phyloP scores from a whole-genome alignment of 2,888 invertebrate genomes.

The Perizoma flavofasciatum region DNA sequence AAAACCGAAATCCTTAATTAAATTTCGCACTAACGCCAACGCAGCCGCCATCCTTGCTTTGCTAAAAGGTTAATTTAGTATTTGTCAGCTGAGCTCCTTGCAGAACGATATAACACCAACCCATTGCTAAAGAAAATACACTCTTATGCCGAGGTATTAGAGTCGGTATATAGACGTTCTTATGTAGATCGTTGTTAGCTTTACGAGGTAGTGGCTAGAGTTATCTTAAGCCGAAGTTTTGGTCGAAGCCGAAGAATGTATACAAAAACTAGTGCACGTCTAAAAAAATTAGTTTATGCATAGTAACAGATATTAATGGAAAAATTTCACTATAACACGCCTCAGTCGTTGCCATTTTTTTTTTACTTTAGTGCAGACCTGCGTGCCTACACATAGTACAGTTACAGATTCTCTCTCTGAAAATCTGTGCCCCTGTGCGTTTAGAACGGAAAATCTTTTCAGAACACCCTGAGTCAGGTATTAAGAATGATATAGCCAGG shows the following conservation, averaged over 20 bases:
- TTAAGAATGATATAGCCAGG: too few relatives aligned
- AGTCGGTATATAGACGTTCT: conserved; percentile 7
- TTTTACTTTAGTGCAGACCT: too few relatives aligned
- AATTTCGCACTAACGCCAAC: conserved; percentile 56
- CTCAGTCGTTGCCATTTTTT: too few relatives aligned
- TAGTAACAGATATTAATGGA: too few relatives aligned
- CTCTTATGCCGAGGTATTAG: conserved; percentile 13
- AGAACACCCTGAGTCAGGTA: too few relatives aligned
- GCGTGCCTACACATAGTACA: too few relatives aligned
- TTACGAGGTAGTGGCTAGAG: conserved; percentile 11
- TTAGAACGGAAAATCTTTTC: too few relatives aligned
- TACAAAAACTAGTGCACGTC: neutral
- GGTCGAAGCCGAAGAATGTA: neutral
- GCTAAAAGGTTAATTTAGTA: conserved; percentile 63
- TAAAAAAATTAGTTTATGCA: neutral
- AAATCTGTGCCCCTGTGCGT: too few relatives aligned
- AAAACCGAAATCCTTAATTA: conserved; percentile 55
- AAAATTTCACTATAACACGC: too few relatives aligned
- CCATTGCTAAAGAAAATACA: conserved; percentile 25
- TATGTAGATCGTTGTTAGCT: conserved; percentile 5
- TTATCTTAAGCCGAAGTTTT: neutral
- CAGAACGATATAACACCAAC: conserved; percentile 43
- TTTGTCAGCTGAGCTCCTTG: conserved; percentile 51
- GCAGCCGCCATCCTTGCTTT: conserved; percentile 50
- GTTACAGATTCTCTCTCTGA: too few relatives aligned